Base-by-base conservation (phyloP, 2,797 vertebrate genomes). In the Periophthalmus magnuspinnatus region DNA sequence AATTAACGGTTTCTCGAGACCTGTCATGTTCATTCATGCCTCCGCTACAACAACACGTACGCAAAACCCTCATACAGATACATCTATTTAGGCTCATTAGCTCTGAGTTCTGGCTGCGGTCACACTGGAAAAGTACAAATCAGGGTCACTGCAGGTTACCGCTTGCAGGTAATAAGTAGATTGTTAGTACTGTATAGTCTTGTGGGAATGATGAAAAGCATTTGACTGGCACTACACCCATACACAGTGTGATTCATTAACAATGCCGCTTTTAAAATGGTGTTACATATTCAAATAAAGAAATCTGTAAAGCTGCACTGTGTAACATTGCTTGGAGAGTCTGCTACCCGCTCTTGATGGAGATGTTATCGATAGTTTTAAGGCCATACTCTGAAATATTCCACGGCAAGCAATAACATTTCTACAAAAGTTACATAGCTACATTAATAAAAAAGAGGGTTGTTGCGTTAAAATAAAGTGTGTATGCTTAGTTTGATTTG, bases 41-140 rank as follows among this genome's bases (percentile, higher is more conserved):
- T 74, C 67, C 28, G 47, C 69, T 72, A 72, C 69, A 67, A 72
- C 69, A 67, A 78, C 47, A 50, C 28, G 33, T 22, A 58, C 57
- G 56, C 67, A 55, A 78, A 75, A 75, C 72, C 72, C 78, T 74
- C 77, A 68, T 71, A 65, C 68, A 74, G 60, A 70, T 64, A 54
- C 71, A 77, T 68, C 62, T 13, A 69, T 74, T 74, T 60, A 64
- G 69, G 48, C 84, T 84, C 86, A 88, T 89, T 87, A 86, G 77
- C 75, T 62, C 66, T 36, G 78, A 76, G 77, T 69, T 69, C 70
- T 75, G 70, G 70, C 76, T 67, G 54, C 55, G 45, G 64, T 41
- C 63, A 13, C 70, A 63, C 75, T 77, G 69, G 71, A 55, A 56
- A 69, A 69, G 24, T 22, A 65, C 72, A 70, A 22, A 74, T 78